Evolutionary conservation across 2,113 vertebrate species (phyloP).

Genomic region (Echinops telfairi): DNA sequence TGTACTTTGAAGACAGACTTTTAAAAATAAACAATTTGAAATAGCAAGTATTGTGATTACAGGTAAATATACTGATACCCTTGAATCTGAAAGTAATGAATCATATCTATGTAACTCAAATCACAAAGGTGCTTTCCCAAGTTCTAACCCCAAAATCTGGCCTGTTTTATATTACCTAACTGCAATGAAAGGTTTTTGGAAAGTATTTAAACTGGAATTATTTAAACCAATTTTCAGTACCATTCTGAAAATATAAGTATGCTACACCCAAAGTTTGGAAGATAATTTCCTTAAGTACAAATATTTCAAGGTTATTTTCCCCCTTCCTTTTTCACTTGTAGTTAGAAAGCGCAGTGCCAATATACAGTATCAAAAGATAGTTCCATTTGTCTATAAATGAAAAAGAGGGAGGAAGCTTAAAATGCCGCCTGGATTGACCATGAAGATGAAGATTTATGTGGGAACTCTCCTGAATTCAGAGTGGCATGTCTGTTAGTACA

Average conservation of each 20-base stretch:
- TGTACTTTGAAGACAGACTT: slow-evolving; percentile 62
- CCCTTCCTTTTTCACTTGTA: neutral
- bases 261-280: slow-evolving; percentile 1
- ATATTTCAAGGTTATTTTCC: neutral
- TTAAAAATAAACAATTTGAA: slow-evolving; percentile 76
- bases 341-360: neutral
- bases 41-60: slow-evolving; percentile 1
- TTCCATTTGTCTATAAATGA: neutral
- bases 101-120: neutral
- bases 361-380: neutral
- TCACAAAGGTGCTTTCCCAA: slow-evolving; percentile 30
- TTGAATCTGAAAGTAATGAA: neutral
- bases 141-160: neutral
- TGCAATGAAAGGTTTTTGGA: neutral
- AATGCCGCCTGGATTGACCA: neutral
- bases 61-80: slow-evolving; percentile 14
- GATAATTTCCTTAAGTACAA: slow-evolving; percentile 24
- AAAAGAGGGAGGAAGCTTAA: neutral
- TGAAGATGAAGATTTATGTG: neutral
- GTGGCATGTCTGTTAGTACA: neutral
- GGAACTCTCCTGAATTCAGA: neutral
- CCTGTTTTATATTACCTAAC: slow-evolving; percentile 13
- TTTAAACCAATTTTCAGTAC: neutral
- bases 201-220: neutral
- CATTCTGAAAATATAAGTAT: slow-evolving; percentile 19